Evolutionary conservation across 2,888 invertebrate species (phyloP).

Genomic region (Listrodromus nycthemerus): DNA sequence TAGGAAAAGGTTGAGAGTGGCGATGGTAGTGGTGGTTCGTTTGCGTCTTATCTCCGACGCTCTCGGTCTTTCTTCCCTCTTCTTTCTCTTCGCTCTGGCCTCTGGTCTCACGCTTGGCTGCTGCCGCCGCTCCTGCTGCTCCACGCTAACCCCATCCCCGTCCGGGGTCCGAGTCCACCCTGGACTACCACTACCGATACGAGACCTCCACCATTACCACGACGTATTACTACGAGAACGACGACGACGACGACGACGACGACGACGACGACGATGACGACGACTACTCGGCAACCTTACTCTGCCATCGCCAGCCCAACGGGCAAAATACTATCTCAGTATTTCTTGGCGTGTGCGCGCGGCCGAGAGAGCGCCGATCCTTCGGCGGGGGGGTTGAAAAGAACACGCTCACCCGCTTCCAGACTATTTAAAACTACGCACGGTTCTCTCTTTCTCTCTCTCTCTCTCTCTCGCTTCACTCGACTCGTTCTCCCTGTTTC

Average conservation of each 20-base stretch:
- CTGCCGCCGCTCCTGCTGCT: conserved; percentile 49
- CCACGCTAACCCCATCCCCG: conserved; percentile 59
- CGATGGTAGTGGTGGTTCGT: conserved; percentile 80
- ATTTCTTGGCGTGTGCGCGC: conserved; percentile 55
- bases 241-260: conserved; percentile 66
- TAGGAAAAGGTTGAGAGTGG: conserved; percentile 68
- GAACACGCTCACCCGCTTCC: conserved; percentile 74
- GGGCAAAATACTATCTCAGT: conserved; percentile 52
- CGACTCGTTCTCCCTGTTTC: conserved; percentile 41
- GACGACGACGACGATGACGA: conserved; percentile 61
- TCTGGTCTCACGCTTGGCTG: conserved; percentile 63
- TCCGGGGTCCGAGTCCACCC: conserved; percentile 69
- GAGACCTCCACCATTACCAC: conserved; percentile 53
- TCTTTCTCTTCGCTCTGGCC: conserved; percentile 52
- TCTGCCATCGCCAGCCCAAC: conserved; percentile 59
- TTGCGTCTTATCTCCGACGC: conserved; percentile 84
- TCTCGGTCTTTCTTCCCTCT: conserved; percentile 71
- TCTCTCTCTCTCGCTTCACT: conserved; percentile 33
- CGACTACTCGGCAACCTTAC: conserved; percentile 58
- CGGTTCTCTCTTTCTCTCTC: conserved; percentile 65
- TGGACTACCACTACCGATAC: conserved; percentile 72
- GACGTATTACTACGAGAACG: conserved; percentile 58
- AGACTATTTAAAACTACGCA: conserved; percentile 84
- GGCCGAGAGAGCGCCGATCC: conserved; percentile 28
- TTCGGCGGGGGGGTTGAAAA: conserved; percentile 26